A percentile compares a stretch with the other conserved stretches of the same genome.
These are phyloP conservation scores for Enteromius afrohamiltoni DNA, from an alignment of 2,797 vertebrate genomes.

Conservation along the genomic window DNA sequence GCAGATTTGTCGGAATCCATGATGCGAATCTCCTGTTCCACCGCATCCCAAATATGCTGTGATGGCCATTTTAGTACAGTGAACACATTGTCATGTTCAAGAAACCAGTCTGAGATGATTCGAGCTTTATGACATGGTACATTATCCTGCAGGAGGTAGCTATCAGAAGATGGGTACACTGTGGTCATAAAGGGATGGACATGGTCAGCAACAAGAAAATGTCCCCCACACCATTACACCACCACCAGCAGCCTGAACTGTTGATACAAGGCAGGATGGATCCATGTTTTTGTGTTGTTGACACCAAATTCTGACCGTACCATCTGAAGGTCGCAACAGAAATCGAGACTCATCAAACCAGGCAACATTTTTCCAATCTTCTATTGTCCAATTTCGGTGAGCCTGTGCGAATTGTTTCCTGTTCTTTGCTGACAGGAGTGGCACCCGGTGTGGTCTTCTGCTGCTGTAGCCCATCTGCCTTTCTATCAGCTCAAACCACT, in stretches of 20 bases:
- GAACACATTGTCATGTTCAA: neutral
- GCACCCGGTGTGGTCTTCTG: no score
- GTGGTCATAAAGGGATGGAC: conserved; percentile 56
- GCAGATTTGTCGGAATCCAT: conserved; percentile 69
- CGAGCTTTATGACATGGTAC: neutral
- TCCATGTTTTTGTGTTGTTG: neutral
- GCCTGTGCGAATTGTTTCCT: no score
- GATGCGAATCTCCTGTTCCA: conserved; percentile 62
- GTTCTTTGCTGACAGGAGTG: no score
- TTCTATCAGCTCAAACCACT: no score
- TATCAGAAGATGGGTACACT: conserved; percentile 59
- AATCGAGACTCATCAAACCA: no score
- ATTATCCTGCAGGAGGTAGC: conserved; percentile 62
- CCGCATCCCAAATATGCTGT: conserved; percentile 53
- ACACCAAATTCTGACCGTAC: neutral
- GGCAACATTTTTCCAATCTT: no score
- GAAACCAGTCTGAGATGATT: conserved; percentile 32
- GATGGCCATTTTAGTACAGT: neutral
- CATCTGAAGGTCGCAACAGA: neutral
- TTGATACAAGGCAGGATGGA: neutral
- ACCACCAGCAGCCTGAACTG: neutral
- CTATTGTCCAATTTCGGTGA: no score
- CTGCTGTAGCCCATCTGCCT: no score
- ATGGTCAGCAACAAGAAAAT: conserved; percentile 14
- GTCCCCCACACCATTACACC: neutral